These are phyloP conservation scores for Coracopsis vasa DNA, from an alignment of 2,113 vertebrate genomes.

Conservation along the genomic window DNA sequence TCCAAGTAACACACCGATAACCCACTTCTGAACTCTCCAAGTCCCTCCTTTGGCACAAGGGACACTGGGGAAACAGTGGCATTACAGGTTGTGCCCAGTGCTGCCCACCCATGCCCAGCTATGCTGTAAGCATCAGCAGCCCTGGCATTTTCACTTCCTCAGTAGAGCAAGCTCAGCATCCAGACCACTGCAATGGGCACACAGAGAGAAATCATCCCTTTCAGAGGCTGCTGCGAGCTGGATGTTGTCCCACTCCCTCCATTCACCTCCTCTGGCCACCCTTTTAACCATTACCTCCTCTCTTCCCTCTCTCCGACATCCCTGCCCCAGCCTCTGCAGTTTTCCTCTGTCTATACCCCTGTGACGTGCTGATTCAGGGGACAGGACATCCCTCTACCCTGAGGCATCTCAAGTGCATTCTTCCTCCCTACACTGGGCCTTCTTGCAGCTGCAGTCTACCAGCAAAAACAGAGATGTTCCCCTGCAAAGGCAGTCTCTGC, in stretches of 20 bases:
- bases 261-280: background rate
- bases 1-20: background rate
- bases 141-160: background rate
- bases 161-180: background rate
- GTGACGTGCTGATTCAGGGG: background rate
- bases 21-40: background rate
- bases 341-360: background rate
- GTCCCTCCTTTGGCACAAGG: background rate
- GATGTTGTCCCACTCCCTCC: background rate
- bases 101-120: background rate
- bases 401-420: background rate
- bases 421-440: background rate
- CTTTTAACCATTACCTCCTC: background rate
- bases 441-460: background rate
- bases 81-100: background rate
- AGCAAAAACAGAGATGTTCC: background rate
- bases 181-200: fast-evolving
- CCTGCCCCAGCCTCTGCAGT: background rate
- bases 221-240: background rate
- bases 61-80: background rate
- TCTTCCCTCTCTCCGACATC: background rate
- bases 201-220: background rate
- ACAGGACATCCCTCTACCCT: background rate
- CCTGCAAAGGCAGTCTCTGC: background rate
- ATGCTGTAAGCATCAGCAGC: background rate